Evolutionary conservation across 2,113 vertebrate genomes (phyloP), one percentile per base, ranked within the genome.

Genomic region (Anoplopoma fimbria): DNA sequence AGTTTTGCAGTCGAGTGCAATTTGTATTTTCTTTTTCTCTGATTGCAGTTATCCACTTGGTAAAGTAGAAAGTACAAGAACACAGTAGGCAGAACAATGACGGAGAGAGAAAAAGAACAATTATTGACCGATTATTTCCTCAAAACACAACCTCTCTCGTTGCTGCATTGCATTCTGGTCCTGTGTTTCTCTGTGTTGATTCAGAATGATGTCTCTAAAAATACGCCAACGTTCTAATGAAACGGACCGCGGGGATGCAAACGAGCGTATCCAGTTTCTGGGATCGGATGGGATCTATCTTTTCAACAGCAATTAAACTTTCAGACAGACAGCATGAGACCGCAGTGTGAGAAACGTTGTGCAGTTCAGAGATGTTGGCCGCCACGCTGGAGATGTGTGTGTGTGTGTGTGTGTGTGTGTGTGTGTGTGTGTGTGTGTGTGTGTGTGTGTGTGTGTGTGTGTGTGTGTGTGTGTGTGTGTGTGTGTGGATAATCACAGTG

Each of bases 401-500:
- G 58, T 13, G 53, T 53, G 58, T 67, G 31, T 49, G 49, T 53
- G 51, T 60, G 38, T 49, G 40, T 31, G 31, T 1, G 23, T 6
- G 70, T 33, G 9, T 21, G 19, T 55, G 74, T 15, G 75, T 33
- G 49, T 38, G 63, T 25, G 51, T 60, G 69, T 27, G 23, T 49
- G 31, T 47, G 42, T 2, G 33, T 15, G 69, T 36, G 17, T 23
- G 23, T 51, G 73, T 23, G 71, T 25, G 38, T 31, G 63, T 23
- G 51, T 53, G 64, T 33, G 27, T 70, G 58, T 64, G 68, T 62
- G 33, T 61, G 53, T 62, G 55, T 53, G 42, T 40, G 38, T 49
- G 19, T 21, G 19, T 53, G 69, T 14, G 62, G 45, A 65, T 86
- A 69, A 90, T 86, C 81, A 73, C 67, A 27, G 77, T 86, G 87